These are phyloP conservation scores for Poecile atricapillus DNA, from an alignment of 2,113 vertebrate species.

Conservation along the genomic window DNA sequence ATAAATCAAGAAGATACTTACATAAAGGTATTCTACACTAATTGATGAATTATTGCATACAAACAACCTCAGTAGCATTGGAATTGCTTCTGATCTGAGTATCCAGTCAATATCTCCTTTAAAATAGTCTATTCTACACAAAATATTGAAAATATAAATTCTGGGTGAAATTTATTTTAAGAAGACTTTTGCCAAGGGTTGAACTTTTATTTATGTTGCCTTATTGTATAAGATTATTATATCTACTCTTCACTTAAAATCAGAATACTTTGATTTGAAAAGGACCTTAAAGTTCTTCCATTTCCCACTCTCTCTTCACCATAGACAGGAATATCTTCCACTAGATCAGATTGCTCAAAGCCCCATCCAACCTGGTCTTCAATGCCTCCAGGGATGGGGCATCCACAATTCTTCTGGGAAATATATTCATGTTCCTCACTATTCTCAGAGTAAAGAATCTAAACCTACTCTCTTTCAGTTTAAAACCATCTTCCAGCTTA, in stretches of 20 bases:
- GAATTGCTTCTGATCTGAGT: neutral
- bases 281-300: neutral
- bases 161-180: neutral
- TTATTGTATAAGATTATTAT: neutral
- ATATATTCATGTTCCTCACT: neutral
- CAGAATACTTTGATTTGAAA: neutral
- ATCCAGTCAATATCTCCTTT: neutral
- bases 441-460: neutral
- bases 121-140: neutral
- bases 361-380: neutral
- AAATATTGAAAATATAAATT: neutral
- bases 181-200: neutral
- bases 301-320: neutral
- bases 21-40: neutral
- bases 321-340: neutral
- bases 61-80: neutral
- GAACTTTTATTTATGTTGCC: neutral
- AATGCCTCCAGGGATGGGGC: neutral
- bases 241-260: neutral
- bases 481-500: neutral
- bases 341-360: neutral
- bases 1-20: neutral
- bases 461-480: neutral
- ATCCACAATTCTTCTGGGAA: neutral
- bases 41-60: neutral